Conservation (phyloP, 1,140 invertebrate species). For the Caenorhabditis inopinata region DNA sequence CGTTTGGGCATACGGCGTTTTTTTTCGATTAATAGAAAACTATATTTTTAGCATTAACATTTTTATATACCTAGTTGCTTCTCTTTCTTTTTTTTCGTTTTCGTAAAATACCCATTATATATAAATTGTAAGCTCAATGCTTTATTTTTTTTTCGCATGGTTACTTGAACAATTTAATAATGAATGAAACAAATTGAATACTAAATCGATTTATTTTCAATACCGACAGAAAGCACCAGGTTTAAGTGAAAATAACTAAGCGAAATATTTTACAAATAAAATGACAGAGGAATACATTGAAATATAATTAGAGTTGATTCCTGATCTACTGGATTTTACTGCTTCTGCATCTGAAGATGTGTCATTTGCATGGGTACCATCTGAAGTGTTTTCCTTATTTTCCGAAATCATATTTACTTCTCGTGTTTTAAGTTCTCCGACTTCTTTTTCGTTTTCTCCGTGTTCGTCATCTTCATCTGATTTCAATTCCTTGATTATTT, state of each 20-base stretch:
- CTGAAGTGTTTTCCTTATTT: background rate
- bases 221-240: conserved; percentile 31
- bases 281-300: background rate
- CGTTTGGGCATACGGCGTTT: too few relatives aligned
- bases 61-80: too few relatives aligned
- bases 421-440: conserved; percentile 4
- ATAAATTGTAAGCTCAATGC: too few relatives aligned
- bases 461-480: background rate
- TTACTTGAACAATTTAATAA: too few relatives aligned
- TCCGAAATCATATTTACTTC: background rate
- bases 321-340: conserved; percentile 8
- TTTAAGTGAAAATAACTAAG: background rate
- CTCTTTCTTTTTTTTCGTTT: too few relatives aligned
- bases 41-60: too few relatives aligned
- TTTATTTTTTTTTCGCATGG: too few relatives aligned
- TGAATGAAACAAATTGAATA: too few relatives aligned
- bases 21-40: too few relatives aligned
- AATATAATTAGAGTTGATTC: background rate
- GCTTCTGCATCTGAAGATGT: conserved; percentile 17
- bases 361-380: background rate
- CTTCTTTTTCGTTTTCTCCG: background rate
- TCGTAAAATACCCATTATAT: too few relatives aligned
- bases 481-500: conserved; percentile 24
- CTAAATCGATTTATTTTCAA: background rate
- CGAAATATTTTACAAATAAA: background rate